These are phyloP conservation scores for Phaedon cochleariae DNA, from an alignment of 2,888 invertebrate genomes.

Conservation along the genomic window DNA sequence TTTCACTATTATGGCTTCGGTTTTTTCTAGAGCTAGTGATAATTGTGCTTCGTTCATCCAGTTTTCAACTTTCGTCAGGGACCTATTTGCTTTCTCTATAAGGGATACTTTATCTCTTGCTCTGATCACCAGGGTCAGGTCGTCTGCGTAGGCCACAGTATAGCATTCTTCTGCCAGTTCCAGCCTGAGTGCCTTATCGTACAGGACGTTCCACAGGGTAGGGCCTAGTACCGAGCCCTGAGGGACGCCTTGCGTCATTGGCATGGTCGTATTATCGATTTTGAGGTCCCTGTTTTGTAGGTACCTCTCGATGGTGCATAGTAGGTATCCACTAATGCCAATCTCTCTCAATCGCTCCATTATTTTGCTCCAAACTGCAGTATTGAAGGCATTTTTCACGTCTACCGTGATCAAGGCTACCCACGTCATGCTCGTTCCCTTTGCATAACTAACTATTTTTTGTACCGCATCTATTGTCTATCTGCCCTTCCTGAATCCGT, in stretches of 20 bases:
- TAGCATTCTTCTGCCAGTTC: background rate
- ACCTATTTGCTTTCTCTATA: background rate
- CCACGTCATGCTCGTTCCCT: too few species aligned
- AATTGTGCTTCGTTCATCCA: slow-evolving; percentile 6
- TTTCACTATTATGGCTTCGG: slow-evolving; percentile 13
- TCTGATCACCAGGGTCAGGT: background rate
- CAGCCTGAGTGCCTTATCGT: background rate
- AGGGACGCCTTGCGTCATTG: background rate
- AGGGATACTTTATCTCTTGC: background rate
- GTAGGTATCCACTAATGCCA: too few species aligned
- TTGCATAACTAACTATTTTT: too few species aligned
- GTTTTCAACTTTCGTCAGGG: background rate
- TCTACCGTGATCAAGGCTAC: too few species aligned
- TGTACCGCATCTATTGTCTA: too few species aligned
- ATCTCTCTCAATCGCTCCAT: too few species aligned
- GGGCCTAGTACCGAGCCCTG: background rate
- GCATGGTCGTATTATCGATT: background rate
- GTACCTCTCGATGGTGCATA: too few species aligned
- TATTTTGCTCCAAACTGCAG: too few species aligned
- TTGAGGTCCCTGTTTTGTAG: too few species aligned
- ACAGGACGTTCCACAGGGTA: background rate
- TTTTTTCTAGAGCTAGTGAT: slow-evolving; percentile 19
- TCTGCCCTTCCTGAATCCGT: too few species aligned
- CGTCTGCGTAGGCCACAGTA: background rate
- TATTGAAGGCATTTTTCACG: too few species aligned